These are phyloP conservation scores for Hippocampus zosterae DNA, from an alignment of 2,113 vertebrate genomes.

Conservation along the genomic window DNA sequence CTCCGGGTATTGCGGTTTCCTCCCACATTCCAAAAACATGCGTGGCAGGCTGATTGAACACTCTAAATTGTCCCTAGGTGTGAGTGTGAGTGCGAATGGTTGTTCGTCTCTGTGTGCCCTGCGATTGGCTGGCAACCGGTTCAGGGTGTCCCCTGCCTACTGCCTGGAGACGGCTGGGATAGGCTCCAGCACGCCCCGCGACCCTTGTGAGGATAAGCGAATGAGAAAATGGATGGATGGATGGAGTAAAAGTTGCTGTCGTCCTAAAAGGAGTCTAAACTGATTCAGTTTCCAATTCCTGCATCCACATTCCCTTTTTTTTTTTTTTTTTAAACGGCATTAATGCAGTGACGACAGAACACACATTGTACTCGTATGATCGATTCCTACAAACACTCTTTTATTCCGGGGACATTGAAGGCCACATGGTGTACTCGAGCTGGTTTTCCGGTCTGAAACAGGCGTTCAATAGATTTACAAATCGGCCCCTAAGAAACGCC, in stretches of 20 bases:
- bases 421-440: conserved; percentile 48
- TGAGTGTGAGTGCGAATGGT: no score
- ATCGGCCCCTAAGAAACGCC: conserved; percentile 10
- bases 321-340: conserved; percentile 21
- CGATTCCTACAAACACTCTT: conserved; percentile 62
- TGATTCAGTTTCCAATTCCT: conserved; percentile 71
- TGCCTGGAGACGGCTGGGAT: no score
- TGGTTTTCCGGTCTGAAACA: conserved; percentile 24
- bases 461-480: conserved; percentile 55
- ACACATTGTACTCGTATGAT: conserved; percentile 45
- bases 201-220: no score
- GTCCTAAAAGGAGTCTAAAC: conserved; percentile 60
- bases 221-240: no score
- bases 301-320: conserved; percentile 35
- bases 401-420: conserved; percentile 62
- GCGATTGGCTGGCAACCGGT: no score
- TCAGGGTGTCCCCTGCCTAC: no score
- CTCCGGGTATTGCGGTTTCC: no score
- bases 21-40: no score
- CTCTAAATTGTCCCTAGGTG: no score
- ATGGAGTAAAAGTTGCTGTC: conserved; percentile 49
- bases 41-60: no score
- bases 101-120: no score
- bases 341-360: conserved; percentile 53
- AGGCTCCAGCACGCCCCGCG: no score